phyloP scores from a whole-genome alignment of 2,888 invertebrate species.

The Galerucella calmariensis region DNA sequence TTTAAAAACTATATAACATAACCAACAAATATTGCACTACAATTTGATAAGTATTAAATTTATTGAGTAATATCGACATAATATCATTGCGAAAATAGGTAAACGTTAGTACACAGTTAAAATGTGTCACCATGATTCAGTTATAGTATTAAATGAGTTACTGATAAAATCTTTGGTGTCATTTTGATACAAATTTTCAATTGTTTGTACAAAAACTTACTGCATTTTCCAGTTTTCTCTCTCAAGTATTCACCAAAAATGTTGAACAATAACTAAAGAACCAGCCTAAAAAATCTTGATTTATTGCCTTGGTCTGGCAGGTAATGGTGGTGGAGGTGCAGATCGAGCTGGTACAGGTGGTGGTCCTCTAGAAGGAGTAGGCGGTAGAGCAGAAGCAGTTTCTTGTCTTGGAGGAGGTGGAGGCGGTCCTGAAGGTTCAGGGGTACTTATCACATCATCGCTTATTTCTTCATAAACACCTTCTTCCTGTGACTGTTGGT shows the following conservation, averaged over 20 bases:
- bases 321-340: constrained; percentile 74
- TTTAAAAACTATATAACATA: neutral
- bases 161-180: neutral
- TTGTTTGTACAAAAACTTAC: neutral
- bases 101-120: neutral
- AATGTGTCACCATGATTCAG: neutral
- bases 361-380: constrained; percentile 68
- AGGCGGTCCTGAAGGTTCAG: constrained; percentile 71
- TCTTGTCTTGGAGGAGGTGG: constrained; percentile 67
- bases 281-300: neutral
- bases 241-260: neutral
- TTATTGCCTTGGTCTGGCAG: constrained; percentile 69
- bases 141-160: neutral
- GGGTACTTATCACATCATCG: constrained; percentile 63
- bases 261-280: neutral
- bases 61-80: neutral
- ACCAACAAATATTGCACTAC: constrained; percentile 1
- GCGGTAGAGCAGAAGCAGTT: constrained; percentile 67
- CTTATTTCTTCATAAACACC: constrained; percentile 71
- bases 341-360: constrained; percentile 69
- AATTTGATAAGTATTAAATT: neutral
- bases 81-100: neutral
- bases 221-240: neutral
- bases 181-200: neutral
- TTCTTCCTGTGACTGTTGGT: constrained; percentile 59